Evolutionary conservation across 2,797 vertebrate genomes (phyloP).

Genomic region (Acomys russatus): DNA sequence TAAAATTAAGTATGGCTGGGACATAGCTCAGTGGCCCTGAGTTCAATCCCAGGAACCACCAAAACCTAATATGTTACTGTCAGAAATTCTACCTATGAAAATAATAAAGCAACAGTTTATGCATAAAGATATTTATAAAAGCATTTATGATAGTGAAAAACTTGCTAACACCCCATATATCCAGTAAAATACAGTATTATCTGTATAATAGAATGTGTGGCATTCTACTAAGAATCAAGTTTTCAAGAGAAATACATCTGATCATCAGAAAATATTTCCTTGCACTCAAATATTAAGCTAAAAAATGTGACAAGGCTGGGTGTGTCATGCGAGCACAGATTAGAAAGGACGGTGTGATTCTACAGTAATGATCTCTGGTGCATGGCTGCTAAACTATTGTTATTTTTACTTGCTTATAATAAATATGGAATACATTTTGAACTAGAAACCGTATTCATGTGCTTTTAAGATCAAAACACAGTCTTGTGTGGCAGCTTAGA

Average conservation of each 20-base stretch:
- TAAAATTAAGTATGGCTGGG: neutral
- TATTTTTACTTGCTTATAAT: constrained; percentile 45
- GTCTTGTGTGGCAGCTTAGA: constrained; percentile 4
- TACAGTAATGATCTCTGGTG: neutral
- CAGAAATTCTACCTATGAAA: constrained; percentile 41
- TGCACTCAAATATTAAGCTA: neutral
- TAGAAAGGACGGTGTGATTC: neutral
- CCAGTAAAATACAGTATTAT: constrained; percentile 25
- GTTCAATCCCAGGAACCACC: neutral
- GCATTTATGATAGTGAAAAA: constrained; percentile 9
- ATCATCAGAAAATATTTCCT: neutral
- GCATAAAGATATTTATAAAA: constrained; percentile 49
- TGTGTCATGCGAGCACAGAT: too few species aligned
- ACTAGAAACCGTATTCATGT: neutral
- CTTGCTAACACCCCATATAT: neutral
- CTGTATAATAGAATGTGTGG: neutral
- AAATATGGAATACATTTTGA: constrained; percentile 50
- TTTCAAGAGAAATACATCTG: constrained; percentile 40
- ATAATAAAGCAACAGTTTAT: neutral
- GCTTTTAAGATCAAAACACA: constrained; percentile 9
- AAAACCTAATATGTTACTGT: neutral
- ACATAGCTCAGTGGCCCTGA: neutral
- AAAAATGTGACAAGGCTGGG: neutral
- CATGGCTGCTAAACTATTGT: neutral
- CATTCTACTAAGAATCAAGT: constrained; percentile 10